These are phyloP conservation scores for Sminthopsis crassicaudata DNA, from an alignment of 2,113 vertebrate species.

Conservation along the genomic window DNA sequence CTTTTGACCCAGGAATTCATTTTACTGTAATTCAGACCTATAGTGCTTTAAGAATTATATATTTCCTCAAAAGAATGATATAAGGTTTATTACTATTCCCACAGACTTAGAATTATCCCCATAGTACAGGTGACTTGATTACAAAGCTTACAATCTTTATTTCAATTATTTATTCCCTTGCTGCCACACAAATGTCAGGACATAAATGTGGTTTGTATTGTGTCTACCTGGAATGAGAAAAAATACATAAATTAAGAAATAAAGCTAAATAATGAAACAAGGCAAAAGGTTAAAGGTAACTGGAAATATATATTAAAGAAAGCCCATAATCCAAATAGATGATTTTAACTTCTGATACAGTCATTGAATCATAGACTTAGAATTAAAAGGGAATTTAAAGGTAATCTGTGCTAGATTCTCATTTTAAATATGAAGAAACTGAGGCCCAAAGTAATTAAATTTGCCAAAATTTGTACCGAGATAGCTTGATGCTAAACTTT, in stretches of 20 bases:
- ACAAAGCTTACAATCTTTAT: background rate
- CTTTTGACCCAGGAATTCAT: background rate
- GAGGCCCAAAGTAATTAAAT: background rate
- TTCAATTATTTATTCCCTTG: background rate
- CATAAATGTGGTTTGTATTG: background rate
- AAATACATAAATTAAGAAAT: background rate
- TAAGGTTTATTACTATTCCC: background rate
- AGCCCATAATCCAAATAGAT: background rate
- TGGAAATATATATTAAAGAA: background rate
- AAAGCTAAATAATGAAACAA: background rate
- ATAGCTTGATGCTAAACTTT: background rate
- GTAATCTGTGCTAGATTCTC: background rate
- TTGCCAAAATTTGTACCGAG: background rate
- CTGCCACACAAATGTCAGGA: background rate
- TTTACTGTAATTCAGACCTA: background rate
- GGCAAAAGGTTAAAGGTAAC: background rate
- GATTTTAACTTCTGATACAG: background rate
- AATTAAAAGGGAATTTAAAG: background rate
- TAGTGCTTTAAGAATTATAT: background rate
- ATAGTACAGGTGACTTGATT: background rate
- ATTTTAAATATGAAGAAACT: background rate
- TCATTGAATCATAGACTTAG: background rate
- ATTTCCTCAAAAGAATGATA: background rate
- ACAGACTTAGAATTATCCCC: background rate
- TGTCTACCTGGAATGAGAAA: background rate